Evolutionary conservation across 2,888 invertebrate species (phyloP), one percentile per base, ranked within the genome.

Genomic region (Toxonevra muliebris): DNA sequence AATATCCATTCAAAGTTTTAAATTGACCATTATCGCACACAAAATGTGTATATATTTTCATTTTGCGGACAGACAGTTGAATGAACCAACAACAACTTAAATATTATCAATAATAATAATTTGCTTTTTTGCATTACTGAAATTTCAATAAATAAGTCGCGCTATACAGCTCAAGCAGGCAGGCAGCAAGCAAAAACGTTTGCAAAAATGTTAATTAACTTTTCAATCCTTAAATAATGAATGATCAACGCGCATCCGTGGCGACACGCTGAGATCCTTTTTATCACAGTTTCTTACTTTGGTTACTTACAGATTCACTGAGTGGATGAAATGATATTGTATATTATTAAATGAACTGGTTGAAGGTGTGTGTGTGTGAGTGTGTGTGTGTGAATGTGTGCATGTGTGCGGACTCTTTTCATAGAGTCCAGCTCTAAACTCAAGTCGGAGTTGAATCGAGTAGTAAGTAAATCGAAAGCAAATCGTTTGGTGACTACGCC

Each of bases 171-270:
- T n/a, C n/a, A 12, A 12, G 19, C 43, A 57, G 1, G 55, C 15
- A 15, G 53, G n/a, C n/a, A 58, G 70, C 30, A 13, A 13, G 48
- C 53, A 13, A 42, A 55, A 64, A 53, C 15, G 55, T 50, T 58
- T 66, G 77, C 77, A 82, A 82, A 84, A 84, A 84, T 84, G 83
- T 84, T 84, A 84, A 84, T 84, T 84, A 84, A 84, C 85, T 85
- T 84, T 84, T 84, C 85, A 84, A 81, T 80, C 84, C 85, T 82
- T 83, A 82, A 84, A 84, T 84, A 84, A 83, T 80, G 83, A 82
- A 83, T 84, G 84, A 80, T 81, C 84, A 82, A 81, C 83, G 82
- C 83, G 82, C 83, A 82, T 83, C 78, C 77, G 80, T 75, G 82
- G 81, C 82, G 82, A 83, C 82, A 82, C 76, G 82, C 82, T 82